Evolutionary conservation across 2,797 vertebrate species (phyloP), one percentile per base, ranked within the genome.

Genomic region (Periophthalmus magnuspinnatus): DNA sequence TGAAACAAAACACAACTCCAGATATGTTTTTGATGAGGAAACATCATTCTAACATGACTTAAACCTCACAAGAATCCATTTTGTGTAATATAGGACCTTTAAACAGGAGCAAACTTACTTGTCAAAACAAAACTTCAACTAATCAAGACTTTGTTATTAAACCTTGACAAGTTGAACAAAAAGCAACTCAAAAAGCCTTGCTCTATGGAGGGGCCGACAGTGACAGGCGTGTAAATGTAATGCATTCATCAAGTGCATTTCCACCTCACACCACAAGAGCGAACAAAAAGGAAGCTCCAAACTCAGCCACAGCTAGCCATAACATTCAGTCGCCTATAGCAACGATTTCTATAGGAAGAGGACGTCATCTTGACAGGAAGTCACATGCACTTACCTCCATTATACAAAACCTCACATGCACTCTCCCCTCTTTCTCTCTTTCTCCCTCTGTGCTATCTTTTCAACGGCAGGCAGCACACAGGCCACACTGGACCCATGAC

Each of bases 391-490:
- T 92, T 92, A 90, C 87, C 82, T 80, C 78, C 83, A 82, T 85
- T 79, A 81, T 86, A 87, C 87, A 91, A 89, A 90, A 82, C 87
- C 78, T 88, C 81, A 71, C 82, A 87, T 89, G 81, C 84, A 86
- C 82, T 82, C 84, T 87, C 80, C 79, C 52, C 21, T 11, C 21
- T 22, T 9, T 55, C 21, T 22, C 79, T 52, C 82, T 79, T 86
- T 81, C 76, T 71, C 84, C 80, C 84, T 83, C 72, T 89, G 89
- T 85, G 88, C 89, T 93, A 93, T 88, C 88, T 93, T 93, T 92
- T 92, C 79, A 93, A 84, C 21, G 89, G 84, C 85, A 88, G 91
- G 86, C 93, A 94, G 85, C 92, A 93, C 87, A 90, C 80, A 69
- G 91, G 91, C 91, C 91, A 93, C 86, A 76, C 81, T 68, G 83